Conservation (phyloP, 2,113 vertebrate genomes). For the Cyprinus carpio region DNA sequence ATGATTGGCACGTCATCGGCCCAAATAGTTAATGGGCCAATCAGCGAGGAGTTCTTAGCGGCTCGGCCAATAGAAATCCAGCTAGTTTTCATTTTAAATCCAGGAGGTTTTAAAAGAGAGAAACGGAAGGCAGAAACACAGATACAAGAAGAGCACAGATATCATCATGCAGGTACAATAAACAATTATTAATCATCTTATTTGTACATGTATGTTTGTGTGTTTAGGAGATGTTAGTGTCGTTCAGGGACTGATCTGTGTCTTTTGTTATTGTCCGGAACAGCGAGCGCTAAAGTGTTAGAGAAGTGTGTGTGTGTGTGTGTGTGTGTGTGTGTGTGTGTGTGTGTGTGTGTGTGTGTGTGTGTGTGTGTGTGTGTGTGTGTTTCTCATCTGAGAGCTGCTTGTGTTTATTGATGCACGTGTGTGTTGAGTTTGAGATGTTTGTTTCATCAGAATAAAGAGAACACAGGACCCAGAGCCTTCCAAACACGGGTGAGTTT, state of each 20-base stretch:
- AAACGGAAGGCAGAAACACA: neutral
- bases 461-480: constrained; percentile 69
- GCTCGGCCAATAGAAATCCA: neutral
- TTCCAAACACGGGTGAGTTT: constrained; percentile 61
- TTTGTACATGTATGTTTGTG: too few relatives aligned
- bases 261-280: too few relatives aligned
- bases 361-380: too few relatives aligned
- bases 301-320: too few relatives aligned
- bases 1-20: neutral
- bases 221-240: neutral
- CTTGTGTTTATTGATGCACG: neutral
- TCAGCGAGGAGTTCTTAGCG: neutral
- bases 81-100: constrained; percentile 1
- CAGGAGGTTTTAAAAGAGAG: constrained; percentile 10
- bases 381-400: neutral
- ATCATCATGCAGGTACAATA: constrained; percentile 8
- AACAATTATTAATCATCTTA: neutral
- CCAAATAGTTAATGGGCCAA: constrained; percentile 4
- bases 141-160: accelerated
- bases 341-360: too few relatives aligned
- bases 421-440: neutral
- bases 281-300: neutral
- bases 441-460: constrained; percentile 72
- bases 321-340: too few relatives aligned
- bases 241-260: neutral